Evolutionary conservation across 2,888 invertebrate genomes (phyloP), one percentile per base, ranked within the genome.

Genomic region (Leptinotarsa peninsularis): DNA sequence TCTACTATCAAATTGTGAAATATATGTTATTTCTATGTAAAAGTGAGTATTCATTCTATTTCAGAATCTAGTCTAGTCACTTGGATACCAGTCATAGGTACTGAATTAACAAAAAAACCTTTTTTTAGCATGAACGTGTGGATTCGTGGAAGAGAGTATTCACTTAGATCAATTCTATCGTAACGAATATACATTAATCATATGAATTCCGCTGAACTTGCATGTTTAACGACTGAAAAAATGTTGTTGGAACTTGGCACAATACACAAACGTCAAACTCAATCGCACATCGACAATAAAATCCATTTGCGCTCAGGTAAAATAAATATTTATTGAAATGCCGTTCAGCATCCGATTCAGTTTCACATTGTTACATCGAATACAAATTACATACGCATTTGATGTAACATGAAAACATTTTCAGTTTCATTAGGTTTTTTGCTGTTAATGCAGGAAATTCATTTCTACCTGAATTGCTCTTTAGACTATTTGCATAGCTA

Each of bases 391-490:
- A 58, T 56, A 58, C 69, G 43, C 18, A 69, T 58, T 69, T 33
- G 43, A 33, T 56, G 56, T 33, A 49, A n/a, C 52, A 69, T 50
- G 4, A 56, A 54, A 54, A 68, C 43, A 63, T 63, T 63, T 63
- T 33, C n/a, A 52, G 18, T 68, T 21, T 52, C 23, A 33, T 33
- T 52, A 54, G 27, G 54, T n/a, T 54, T 69, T 69, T 58, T 69
- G 49, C 68, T 68, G 50, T 18, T 21, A 50, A 68, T 50, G 54
- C 17, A 68, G 52, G n/a, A 68, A 50, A 50, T 50, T 33, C 71
- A 70, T 71, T 74, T 71, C 67, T 54, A 71, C 74, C 70, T 67
- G 74, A 74, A 74, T 66, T 74, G 69, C 67, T 58, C 67, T 58
- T 69, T 27, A 56, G 58, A 66, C 71, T 67, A 54, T 58, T 74